phyloP scores from a whole-genome alignment of 2,888 invertebrate species.

The Eremobia ochroleuca region DNA sequence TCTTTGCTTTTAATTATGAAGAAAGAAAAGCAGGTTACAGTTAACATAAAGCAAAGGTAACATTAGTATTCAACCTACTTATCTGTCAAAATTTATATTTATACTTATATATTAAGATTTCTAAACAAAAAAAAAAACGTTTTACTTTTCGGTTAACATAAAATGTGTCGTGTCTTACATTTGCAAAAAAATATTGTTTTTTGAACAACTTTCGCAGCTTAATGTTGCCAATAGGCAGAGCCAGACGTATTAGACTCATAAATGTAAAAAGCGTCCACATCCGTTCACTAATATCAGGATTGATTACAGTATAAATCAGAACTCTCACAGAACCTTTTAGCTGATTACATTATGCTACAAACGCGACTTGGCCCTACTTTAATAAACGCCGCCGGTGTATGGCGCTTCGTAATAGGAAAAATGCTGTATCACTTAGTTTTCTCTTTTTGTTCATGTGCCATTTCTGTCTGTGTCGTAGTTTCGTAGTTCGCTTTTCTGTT shows the following conservation, averaged over 20 bases:
- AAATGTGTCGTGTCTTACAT: neutral
- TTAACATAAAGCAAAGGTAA: neutral
- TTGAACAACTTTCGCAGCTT: slow-evolving; percentile 7
- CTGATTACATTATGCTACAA: slow-evolving; percentile 68
- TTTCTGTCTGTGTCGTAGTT: slow-evolving; percentile 22
- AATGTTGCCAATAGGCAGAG: slow-evolving; percentile 23
- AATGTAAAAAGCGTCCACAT: slow-evolving; percentile 60
- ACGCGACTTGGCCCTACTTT: slow-evolving; percentile 62
- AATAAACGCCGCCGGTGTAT: slow-evolving; percentile 56
- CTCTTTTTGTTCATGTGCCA: slow-evolving; percentile 25
- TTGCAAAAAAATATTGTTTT: neutral
- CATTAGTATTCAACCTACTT: neutral
- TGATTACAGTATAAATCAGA: slow-evolving; percentile 69
- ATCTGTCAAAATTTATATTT: neutral
- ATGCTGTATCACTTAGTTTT: slow-evolving; percentile 60
- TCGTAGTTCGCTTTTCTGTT: slow-evolving; percentile 13
- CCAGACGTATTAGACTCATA: slow-evolving; percentile 36
- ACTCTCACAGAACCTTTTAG: slow-evolving; percentile 64
- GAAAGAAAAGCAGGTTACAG: neutral
- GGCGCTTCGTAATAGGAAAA: slow-evolving; percentile 52
- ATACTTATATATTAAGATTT: neutral
- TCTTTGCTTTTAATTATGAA: slow-evolving; percentile 1
- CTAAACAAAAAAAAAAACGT: neutral
- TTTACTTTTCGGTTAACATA: no score
- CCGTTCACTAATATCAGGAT: slow-evolving; percentile 63